Evolutionary conservation across 2,113 vertebrate species (phyloP), one percentile per base, ranked within the genome.

Genomic region (Ahaetulla prasina): DNA sequence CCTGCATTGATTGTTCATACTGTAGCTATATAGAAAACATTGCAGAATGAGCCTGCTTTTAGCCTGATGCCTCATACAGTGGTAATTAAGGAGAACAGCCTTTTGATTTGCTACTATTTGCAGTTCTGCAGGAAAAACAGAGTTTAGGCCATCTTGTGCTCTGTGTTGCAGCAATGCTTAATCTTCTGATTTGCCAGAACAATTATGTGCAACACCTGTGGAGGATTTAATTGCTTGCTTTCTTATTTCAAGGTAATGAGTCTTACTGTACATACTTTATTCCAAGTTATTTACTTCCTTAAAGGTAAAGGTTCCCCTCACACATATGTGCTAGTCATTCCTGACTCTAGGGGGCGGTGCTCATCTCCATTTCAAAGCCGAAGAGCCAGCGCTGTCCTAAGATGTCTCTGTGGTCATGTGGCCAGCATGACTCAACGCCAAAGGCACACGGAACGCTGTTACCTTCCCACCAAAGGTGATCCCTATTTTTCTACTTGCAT

Each of bases 41-140:
- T 97, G 97, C 96, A 95, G 97, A 98, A 96, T 97, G 97, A 98
- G 96, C 97, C 98, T 98, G 97, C 97, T 98, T 98, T 98, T 98
- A 98, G 97, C 97, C 91, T 92, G 94, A 96, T 97, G 96, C 97
- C 96, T 97, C 98, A 98, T 97, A 98, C 97, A 94, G 98, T 96
- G 97, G 98, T 98, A 98, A 98, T 98, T 97, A 97, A 98, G 95
- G 97, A 98, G 97, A 97, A 97, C 97, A 95, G 97, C 95, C 97
- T 97, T 98, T 97, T 97, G 97, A 97, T 97, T 98, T 98, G 98
- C 96, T 97, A 97, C 97, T 97, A 97, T 97, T 97, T 97, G 97
- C 96, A 96, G 96, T 98, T 98, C 97, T 96, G 94, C 96, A 96
- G 95, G 96, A 97, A 97, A 98, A 98, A 96, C 96, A 95, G 96